phyloP scores from a whole-genome alignment of 1,140 invertebrate species.

The Amphibalanus amphitrite region DNA sequence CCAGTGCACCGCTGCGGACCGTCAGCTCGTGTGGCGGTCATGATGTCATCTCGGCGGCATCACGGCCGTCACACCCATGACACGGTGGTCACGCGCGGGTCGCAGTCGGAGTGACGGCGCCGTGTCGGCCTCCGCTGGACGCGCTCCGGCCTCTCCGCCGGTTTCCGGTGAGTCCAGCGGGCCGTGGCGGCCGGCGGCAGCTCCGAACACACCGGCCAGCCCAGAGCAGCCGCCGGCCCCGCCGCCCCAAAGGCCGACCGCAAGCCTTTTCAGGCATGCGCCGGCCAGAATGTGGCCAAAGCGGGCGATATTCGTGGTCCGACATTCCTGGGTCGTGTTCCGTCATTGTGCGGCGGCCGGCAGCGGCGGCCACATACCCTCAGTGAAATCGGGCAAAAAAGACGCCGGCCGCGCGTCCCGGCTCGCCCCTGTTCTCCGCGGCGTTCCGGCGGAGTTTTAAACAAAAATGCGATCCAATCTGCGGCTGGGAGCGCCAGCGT shows the following conservation, averaged over 20 bases:
- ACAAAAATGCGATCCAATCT: neutral
- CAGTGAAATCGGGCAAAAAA: neutral
- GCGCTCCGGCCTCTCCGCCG: too few relatives aligned
- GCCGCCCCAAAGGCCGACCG: neutral
- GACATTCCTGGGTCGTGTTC: neutral
- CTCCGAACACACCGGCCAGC: neutral
- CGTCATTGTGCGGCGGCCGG: neutral
- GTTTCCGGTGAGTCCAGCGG: neutral
- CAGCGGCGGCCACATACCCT: neutral
- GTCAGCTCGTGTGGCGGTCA: too few relatives aligned
- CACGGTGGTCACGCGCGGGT: too few relatives aligned
- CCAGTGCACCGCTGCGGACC: too few relatives aligned
- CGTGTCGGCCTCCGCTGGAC: neutral
- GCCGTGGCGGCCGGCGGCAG: too few relatives aligned
- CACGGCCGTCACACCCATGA: too few relatives aligned
- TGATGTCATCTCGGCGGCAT: too few relatives aligned
- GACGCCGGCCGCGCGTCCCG: too few relatives aligned
- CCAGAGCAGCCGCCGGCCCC: neutral
- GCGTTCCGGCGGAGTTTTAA: neutral
- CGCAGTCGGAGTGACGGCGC: too few relatives aligned
- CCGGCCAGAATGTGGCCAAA: neutral
- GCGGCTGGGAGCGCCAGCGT: neutral
- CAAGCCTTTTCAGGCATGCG: neutral
- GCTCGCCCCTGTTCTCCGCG: neutral
- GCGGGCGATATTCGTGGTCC: neutral